Conservation (phyloP, 2,888 invertebrate genomes). For the Euzetes globulus region DNA sequence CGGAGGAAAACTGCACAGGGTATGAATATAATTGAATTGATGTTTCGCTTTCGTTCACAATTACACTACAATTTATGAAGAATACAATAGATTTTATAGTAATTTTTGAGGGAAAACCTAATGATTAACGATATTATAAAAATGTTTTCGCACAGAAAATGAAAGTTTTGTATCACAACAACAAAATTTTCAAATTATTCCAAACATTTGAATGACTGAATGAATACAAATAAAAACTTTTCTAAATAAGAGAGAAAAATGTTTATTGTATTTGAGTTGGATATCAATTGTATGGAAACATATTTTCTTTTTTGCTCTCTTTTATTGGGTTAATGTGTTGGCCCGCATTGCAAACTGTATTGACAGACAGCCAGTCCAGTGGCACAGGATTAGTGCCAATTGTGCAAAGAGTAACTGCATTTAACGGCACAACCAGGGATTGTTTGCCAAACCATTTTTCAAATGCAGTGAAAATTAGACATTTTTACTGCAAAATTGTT, state of each 20-base stretch:
- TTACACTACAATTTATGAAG: neutral
- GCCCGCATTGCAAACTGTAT: neutral
- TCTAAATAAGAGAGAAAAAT: neutral
- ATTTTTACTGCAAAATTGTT: neutral
- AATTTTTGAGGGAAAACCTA: neutral
- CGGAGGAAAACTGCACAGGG: neutral
- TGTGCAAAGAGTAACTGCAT: slow-evolving; percentile 5
- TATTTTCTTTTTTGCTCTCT: neutral
- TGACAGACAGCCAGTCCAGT: neutral
- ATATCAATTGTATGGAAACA: neutral
- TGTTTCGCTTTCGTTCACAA: slow-evolving; percentile 3
- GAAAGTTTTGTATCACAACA: slow-evolving; percentile 5
- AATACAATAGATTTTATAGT: neutral
- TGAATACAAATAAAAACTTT: neutral
- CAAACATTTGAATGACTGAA: neutral
- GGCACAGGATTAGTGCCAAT: slow-evolving; percentile 21
- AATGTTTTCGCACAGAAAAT: neutral
- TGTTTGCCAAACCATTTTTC: slow-evolving; percentile 19
- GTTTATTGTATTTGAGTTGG: neutral
- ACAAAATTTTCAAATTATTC: neutral
- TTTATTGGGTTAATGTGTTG: neutral
- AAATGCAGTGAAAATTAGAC: neutral
- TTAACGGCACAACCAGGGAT: neutral
- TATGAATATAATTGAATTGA: neutral
- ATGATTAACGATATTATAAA: slow-evolving; percentile 19